A percentile compares a stretch with the other conserved stretches of the same genome.
phyloP scores from a whole-genome alignment of 2,888 invertebrate species.

The Muschampia plurimacula region DNA sequence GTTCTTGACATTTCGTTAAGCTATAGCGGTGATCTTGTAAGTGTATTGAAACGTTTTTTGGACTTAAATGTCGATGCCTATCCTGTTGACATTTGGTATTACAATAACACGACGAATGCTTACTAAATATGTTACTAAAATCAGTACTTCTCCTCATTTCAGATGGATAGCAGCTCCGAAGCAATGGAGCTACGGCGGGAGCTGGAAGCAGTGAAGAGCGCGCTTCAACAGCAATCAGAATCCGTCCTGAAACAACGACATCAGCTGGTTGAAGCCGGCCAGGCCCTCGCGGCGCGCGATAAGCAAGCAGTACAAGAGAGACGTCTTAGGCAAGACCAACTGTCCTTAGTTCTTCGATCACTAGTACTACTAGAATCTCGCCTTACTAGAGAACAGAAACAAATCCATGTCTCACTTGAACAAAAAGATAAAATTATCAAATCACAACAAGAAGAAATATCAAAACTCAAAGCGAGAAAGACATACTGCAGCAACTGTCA shows the following conservation, averaged over 20 bases:
- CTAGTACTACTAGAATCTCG: constrained; percentile 90
- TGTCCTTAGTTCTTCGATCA: constrained; percentile 89
- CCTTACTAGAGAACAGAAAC: constrained; percentile 90
- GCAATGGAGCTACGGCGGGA: constrained; percentile 86
- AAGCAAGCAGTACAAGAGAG: constrained; percentile 87
- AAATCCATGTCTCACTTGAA: constrained; percentile 88
- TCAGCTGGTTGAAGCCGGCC: constrained; percentile 88
- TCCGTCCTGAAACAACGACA: constrained; percentile 88
- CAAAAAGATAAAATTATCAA: constrained; percentile 91
- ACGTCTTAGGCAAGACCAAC: constrained; percentile 88
- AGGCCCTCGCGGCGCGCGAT: constrained; percentile 86
- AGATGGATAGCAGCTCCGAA: constrained; percentile 89
- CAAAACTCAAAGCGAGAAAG: constrained; percentile 85
- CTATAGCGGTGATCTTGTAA: constrained; percentile 50
- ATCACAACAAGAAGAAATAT: constrained; percentile 89
- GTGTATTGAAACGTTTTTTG: constrained; percentile 48
- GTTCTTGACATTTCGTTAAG: constrained; percentile 67
- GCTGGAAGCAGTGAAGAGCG: constrained; percentile 88
- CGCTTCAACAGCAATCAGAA: constrained; percentile 87
- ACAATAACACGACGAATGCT: constrained; percentile 32
- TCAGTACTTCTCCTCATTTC: constrained; percentile 60
- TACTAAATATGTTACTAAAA: neutral
- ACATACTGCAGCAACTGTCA: constrained; percentile 82
- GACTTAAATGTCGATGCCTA: constrained; percentile 49
- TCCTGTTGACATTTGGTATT: constrained; percentile 47